A percentile compares a stretch with the other conserved stretches of the same genome.
phyloP scores from a whole-genome alignment of 2,888 invertebrate species.

The Oligia fasciuncula region DNA sequence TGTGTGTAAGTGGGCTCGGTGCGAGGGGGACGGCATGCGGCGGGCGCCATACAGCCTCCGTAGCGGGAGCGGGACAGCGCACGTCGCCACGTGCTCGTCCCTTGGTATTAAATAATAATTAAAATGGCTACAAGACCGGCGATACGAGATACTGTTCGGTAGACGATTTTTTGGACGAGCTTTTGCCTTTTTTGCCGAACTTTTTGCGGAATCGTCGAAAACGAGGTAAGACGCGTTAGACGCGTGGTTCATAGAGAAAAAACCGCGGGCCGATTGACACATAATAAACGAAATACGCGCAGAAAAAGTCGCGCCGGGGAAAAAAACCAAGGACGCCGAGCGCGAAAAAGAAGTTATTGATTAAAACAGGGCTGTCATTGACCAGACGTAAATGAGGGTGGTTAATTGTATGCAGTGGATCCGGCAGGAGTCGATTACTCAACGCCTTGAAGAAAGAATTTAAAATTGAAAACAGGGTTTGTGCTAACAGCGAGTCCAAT shows the following conservation, averaged over 20 bases:
- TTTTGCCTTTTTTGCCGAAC: constrained; percentile 87
- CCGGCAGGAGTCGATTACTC: constrained; percentile 79
- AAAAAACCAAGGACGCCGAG: constrained; percentile 89
- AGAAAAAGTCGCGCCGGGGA: constrained; percentile 88
- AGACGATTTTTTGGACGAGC: constrained; percentile 89
- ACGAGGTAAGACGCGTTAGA: constrained; percentile 80
- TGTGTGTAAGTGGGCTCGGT: constrained; percentile 90
- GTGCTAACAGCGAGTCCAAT: constrained; percentile 52
- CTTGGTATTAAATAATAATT: constrained; percentile 90
- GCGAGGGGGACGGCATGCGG: constrained; percentile 78
- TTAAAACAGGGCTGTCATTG: constrained; percentile 90
- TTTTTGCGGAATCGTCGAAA: constrained; percentile 86
- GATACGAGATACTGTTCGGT: constrained; percentile 88
- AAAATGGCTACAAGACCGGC: constrained; percentile 90
- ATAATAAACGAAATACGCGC: constrained; percentile 88
- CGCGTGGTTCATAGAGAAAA: constrained; percentile 73
- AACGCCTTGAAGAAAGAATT: constrained; percentile 71
- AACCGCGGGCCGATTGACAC: constrained; percentile 84
- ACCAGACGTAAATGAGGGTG: constrained; percentile 90
- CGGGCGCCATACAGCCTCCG: constrained; percentile 68
- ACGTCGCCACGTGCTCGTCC: constrained; percentile 89
- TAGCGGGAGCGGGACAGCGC: constrained; percentile 77
- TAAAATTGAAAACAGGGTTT: constrained; percentile 69
- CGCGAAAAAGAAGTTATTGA: constrained; percentile 90
- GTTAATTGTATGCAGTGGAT: constrained; percentile 88